A percentile compares a stretch with the other conserved stretches of the same genome.
phyloP scores from a whole-genome alignment of 2,797 vertebrate genomes.

The Sebastes iracundus region DNA sequence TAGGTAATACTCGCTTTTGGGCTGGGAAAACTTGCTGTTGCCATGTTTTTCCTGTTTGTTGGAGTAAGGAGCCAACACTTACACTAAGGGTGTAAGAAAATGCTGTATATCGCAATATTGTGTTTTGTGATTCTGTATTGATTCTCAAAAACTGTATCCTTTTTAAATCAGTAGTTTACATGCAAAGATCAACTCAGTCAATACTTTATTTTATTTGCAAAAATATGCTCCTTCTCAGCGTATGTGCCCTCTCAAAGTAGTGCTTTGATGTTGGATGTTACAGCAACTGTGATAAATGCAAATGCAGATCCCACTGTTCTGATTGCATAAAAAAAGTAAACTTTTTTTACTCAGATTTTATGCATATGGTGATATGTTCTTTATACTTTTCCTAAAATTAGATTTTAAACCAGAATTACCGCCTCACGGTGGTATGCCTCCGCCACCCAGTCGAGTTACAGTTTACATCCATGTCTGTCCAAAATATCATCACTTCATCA shows the following conservation, averaged over 20 bases:
- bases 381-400: no score
- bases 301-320: neutral
- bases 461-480: neutral
- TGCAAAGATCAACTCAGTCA: neutral
- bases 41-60: constrained; percentile 33
- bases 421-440: no score
- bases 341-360: no score
- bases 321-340: no score
- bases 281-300: no score
- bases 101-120: neutral
- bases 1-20: constrained; percentile 40
- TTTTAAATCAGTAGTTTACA: neutral
- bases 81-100: neutral
- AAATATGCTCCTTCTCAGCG: neutral
- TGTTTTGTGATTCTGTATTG: neutral
- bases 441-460: neutral
- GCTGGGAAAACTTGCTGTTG: constrained; percentile 20
- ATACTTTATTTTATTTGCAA: neutral
- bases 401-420: no score
- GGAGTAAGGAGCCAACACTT: constrained; percentile 17
- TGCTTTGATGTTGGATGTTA: no score
- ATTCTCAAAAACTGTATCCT: neutral
- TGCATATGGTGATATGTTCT: no score
- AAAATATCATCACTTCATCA: neutral
- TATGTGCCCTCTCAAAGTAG: neutral